Percentiles rank a stretch among this genome's conserved stretches.
These are phyloP conservation scores for Mustela lutreola DNA, from an alignment of 2,113 vertebrate genomes.

Conservation along the genomic window DNA sequence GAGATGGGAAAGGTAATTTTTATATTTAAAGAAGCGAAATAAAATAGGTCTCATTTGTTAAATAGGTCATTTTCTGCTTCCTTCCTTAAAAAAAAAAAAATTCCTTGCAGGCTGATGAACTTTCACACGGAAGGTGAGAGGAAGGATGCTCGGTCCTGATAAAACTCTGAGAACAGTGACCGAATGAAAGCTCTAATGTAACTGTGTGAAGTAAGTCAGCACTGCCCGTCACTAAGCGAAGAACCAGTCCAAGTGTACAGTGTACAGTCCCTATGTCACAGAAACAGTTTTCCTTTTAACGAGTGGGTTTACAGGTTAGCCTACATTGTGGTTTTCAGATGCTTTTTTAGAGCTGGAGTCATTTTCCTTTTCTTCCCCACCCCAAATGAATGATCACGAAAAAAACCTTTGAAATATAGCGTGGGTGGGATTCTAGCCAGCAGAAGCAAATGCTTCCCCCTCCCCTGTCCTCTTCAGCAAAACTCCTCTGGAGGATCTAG, in stretches of 20 bases:
- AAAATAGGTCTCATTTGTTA: constrained; percentile 25
- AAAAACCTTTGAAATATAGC: background rate
- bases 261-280: accelerated
- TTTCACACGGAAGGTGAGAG: background rate
- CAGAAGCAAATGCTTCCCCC: background rate
- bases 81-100: background rate
- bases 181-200: background rate
- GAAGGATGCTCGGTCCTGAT: background rate
- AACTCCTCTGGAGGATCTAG: background rate
- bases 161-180: background rate
- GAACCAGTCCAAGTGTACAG: background rate
- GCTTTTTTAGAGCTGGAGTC: background rate
- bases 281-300: background rate
- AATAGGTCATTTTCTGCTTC: background rate
- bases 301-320: background rate
- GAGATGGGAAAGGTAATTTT: background rate
- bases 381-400: background rate
- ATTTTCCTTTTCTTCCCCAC: background rate
- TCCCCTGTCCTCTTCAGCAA: background rate
- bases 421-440: background rate
- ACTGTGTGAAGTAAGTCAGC: background rate
- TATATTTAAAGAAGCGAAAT: constrained; percentile 8
- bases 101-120: background rate
- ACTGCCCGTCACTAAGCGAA: background rate
- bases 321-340: background rate